These are phyloP conservation scores for Colletes gigas DNA, from an alignment of 1,140 invertebrate species.

Conservation along the genomic window DNA sequence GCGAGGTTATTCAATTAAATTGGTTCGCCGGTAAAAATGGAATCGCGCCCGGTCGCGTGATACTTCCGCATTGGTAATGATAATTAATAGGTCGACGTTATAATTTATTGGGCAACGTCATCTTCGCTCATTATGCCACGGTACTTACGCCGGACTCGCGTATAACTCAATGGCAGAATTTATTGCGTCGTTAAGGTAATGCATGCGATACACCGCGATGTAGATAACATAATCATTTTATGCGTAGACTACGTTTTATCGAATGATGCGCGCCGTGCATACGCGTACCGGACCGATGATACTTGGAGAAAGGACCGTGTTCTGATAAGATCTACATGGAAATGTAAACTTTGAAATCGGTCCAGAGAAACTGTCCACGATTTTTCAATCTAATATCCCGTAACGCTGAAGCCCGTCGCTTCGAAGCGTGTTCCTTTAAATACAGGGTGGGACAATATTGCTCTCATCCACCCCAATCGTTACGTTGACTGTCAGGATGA, in stretches of 20 bases:
- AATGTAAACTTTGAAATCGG: no score
- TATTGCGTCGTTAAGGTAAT: conserved; percentile 48
- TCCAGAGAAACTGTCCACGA: no score
- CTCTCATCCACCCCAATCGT: no score
- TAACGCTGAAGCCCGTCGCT: no score
- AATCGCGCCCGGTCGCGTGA: background rate
- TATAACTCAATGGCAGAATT: conserved; percentile 47
- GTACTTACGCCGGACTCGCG: background rate
- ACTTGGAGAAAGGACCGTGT: no score
- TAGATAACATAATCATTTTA: conserved; percentile 50
- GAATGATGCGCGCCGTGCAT: conserved; percentile 17
- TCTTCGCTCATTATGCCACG: conserved; percentile 43
- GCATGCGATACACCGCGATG: conserved; percentile 39
- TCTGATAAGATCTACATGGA: no score
- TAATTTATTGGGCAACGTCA: conserved; percentile 40
- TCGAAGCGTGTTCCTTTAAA: no score
- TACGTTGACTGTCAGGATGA: no score
- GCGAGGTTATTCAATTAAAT: conserved; percentile 12
- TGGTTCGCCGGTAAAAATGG: background rate
- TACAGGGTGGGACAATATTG: no score
- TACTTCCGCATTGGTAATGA: conserved; percentile 44
- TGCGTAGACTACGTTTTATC: conserved; percentile 30
- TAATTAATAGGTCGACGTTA: conserved; percentile 43
- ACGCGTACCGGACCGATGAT: background rate
- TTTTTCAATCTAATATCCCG: no score